Conservation (phyloP, 2,113 vertebrate genomes). For the Galbula dea region DNA sequence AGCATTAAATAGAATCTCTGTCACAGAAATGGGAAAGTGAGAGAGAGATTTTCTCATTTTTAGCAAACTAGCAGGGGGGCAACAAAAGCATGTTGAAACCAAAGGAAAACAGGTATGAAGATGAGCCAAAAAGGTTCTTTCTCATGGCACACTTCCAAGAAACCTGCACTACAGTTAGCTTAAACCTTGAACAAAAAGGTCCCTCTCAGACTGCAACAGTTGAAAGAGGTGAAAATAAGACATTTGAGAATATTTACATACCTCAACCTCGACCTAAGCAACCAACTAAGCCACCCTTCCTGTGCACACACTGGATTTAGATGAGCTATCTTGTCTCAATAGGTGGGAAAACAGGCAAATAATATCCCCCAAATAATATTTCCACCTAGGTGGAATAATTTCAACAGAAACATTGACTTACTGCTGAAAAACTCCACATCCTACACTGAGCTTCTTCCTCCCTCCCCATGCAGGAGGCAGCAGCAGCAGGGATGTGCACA, state of each 20-base stretch:
- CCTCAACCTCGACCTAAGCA: neutral
- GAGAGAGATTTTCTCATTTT: neutral
- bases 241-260: neutral
- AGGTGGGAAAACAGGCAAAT: fast-evolving
- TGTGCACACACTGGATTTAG: too few relatives aligned
- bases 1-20: neutral
- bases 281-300: neutral
- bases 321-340: neutral
- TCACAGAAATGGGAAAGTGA: neutral
- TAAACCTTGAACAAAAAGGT: neutral
- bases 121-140: neutral
- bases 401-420: neutral
- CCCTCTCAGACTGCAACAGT: neutral
- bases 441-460: neutral
- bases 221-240: neutral
- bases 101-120: neutral
- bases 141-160: neutral
- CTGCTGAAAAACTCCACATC: neutral
- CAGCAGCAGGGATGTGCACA: neutral
- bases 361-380: too few relatives aligned
- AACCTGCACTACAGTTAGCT: neutral
- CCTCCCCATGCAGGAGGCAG: fast-evolving
- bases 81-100: neutral
- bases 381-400: neutral
- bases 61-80: neutral